Evolutionary conservation across 2,888 invertebrate genomes (phyloP), one percentile per base, ranked within the genome.

Genomic region (Pyrrhosoma nymphula): DNA sequence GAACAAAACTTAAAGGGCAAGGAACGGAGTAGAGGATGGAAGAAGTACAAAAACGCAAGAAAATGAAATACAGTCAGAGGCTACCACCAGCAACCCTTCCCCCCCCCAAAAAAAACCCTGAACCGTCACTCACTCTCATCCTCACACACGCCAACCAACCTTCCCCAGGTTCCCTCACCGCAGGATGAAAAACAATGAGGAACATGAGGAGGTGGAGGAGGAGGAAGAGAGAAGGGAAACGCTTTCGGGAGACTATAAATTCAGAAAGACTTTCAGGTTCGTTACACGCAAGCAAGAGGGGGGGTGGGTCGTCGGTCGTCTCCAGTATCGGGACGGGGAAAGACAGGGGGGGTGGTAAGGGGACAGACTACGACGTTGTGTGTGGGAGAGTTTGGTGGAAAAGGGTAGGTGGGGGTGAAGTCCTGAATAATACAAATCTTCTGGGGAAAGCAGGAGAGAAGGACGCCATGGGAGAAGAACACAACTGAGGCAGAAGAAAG

Each of bases 231-330:
- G 8, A 10, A 0, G 69, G 23, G 12, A 47, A 69, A 47, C 55
- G 47, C n/a, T 69, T 69, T 75, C 69, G 47, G n/a, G 75, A 69
- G 69, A 69, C 93, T 63, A 93, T 93, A 93, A 93, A 93, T 93
- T 93, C 93, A 60, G 93, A 93, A 93, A 93, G 69, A 75, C 93
- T 93, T 93, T 93, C 93, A 26, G 93, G 93, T 93, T 93, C 93
- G 93, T 93, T 93, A 93, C 63, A 93, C 93, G 91, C 93, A 47
- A 69, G 69, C 47, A 47, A 39, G 69, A 60, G 30, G 8, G 20
- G 75, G 93, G 93, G 26, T 1, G 55, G 56, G 6, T 2, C 0
- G n/a, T 14, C 6, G 89, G 2, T 47, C 8, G 47, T 47, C 47
- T 47, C 47, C 47, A 47, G 47, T 47, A 47, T 47, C 47, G 88